Conservation (phyloP, 2,888 invertebrate species). For the Rhogogaster chlorosoma region DNA sequence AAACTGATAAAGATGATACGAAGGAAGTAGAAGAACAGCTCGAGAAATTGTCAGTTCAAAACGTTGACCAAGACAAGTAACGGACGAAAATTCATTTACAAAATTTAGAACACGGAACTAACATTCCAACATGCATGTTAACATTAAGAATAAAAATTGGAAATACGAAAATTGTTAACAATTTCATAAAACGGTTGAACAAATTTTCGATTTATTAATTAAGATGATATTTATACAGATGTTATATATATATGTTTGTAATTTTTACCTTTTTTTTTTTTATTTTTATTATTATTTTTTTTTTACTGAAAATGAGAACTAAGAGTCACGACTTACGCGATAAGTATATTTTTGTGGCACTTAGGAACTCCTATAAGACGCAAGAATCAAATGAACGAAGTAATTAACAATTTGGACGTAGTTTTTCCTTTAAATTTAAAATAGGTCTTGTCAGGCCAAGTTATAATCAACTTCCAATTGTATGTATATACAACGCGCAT, state of each 20-base stretch:
- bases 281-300: background rate
- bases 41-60: constrained; percentile 81
- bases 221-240: constrained; percentile 65
- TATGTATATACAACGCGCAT: background rate
- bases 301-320: constrained; percentile 1
- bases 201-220: constrained; percentile 63
- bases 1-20: constrained; percentile 63
- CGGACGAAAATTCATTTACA: constrained; percentile 44
- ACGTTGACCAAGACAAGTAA: constrained; percentile 67
- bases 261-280: constrained; percentile 60
- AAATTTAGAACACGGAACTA: constrained; percentile 49
- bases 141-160: constrained; percentile 35
- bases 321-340: background rate
- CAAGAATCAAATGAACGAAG: background rate
- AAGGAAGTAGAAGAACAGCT: constrained; percentile 81
- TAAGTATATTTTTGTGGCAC: background rate
- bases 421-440: background rate
- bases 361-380: background rate
- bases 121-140: constrained; percentile 52
- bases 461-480: background rate
- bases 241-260: constrained; percentile 65
- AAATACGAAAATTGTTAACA: constrained; percentile 35
- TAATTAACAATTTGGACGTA: background rate
- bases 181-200: constrained; percentile 52
- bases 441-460: background rate